phyloP scores from a whole-genome alignment of 2,797 vertebrate species.

The Menidia menidia region DNA sequence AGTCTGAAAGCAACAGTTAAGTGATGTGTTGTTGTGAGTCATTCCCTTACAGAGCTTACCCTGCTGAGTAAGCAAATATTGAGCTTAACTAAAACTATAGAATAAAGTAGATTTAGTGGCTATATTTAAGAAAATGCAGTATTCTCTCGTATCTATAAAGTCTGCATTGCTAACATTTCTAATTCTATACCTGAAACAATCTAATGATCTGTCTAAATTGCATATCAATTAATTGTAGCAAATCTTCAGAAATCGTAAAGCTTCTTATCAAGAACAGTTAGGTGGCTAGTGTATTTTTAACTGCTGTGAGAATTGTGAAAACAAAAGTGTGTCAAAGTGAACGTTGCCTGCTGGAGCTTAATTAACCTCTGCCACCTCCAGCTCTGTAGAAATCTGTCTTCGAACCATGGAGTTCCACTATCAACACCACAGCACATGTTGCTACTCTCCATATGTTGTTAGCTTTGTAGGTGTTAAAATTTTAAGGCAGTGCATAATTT shows the following conservation, averaged over 20 bases:
- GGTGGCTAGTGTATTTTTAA: conserved; percentile 36
- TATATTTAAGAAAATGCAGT: background rate
- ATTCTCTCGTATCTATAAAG: background rate
- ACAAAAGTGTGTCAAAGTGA: conserved; percentile 34
- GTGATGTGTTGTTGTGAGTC: too few species aligned
- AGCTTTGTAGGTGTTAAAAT: conserved; percentile 46
- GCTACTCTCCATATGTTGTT: conserved; percentile 34
- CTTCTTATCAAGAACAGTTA: conserved; percentile 24
- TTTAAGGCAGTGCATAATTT: conserved; percentile 53
- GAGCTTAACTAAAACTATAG: background rate
- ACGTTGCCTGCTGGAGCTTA: conserved; percentile 43
- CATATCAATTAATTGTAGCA: conserved; percentile 1
- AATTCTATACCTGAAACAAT: background rate
- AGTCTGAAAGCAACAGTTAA: too few species aligned
- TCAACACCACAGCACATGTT: conserved; percentile 49
- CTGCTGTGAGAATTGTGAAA: conserved; percentile 23
- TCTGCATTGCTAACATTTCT: background rate
- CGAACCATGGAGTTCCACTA: conserved; percentile 18
- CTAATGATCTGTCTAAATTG: background rate
- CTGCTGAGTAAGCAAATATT: background rate
- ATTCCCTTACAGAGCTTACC: background rate
- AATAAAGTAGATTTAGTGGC: background rate
- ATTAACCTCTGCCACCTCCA: conserved; percentile 57
- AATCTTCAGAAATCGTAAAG: conserved; percentile 22
- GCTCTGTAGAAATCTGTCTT: conserved; percentile 36